Evolutionary conservation across 1,140 invertebrate genomes (phyloP).

Genomic region (Leucophenga varia): DNA sequence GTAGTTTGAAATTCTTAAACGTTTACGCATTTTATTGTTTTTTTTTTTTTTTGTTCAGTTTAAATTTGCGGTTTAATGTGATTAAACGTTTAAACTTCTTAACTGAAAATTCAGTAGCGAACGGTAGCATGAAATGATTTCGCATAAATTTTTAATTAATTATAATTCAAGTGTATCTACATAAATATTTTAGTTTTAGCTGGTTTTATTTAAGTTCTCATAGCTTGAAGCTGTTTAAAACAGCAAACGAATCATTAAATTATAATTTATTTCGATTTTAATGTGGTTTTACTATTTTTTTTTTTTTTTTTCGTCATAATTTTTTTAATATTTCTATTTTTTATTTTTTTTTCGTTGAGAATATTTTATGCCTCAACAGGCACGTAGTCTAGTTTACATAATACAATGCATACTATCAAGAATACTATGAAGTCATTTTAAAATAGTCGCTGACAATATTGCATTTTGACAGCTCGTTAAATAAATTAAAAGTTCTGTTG

Average conservation of each 20-base stretch:
- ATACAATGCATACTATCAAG: slow-evolving; percentile 20
- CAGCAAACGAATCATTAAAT: slow-evolving; percentile 28
- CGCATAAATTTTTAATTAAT: slow-evolving; percentile 41
- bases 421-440: too few species aligned
- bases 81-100: slow-evolving; percentile 4
- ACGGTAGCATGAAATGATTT: slow-evolving; percentile 12
- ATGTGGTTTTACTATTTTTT: slow-evolving; percentile 16
- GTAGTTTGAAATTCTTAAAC: neutral
- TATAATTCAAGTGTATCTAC: slow-evolving; percentile 27
- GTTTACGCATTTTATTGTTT: neutral
- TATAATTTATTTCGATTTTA: slow-evolving; percentile 43
- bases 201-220: slow-evolving; percentile 15
- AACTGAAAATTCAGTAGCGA: neutral
- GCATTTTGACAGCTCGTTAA: too few species aligned
- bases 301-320: slow-evolving; percentile 17
- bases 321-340: slow-evolving; percentile 13
- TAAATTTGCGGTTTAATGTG: neutral
- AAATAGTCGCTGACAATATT: too few species aligned
- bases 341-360: neutral
- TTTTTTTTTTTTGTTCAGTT: neutral
- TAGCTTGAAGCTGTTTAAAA: slow-evolving; percentile 13
- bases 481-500: too few species aligned
- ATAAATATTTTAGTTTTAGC: slow-evolving; percentile 20
- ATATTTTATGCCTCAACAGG: too few species aligned
- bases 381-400: slow-evolving; percentile 16